phyloP scores from a whole-genome alignment of 2,888 invertebrate species.

The Dermolepida albohirtum region DNA sequence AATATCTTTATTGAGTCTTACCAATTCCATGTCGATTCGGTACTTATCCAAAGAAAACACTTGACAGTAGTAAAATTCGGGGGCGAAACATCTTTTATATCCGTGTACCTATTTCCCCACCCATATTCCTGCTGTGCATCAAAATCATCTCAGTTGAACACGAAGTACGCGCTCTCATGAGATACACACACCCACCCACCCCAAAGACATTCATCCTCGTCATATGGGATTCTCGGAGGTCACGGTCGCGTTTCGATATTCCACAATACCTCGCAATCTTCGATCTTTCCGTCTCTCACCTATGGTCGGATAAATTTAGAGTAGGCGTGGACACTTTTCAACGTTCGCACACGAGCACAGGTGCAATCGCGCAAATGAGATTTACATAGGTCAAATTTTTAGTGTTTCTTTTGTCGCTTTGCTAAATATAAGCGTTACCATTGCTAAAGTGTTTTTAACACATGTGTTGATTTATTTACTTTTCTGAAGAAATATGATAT shows the following conservation, averaged over 20 bases:
- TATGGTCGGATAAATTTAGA: background rate
- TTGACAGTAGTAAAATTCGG: conserved; percentile 42
- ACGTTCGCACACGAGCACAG: background rate
- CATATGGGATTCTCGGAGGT: too few species aligned
- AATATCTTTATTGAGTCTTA: conserved; percentile 34
- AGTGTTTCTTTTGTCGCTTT: background rate
- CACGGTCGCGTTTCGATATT: conserved; percentile 10
- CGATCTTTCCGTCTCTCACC: background rate
- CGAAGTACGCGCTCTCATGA: conserved; percentile 7
- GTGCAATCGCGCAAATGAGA: background rate
- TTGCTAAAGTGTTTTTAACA: too few species aligned
- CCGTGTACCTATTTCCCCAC: conserved; percentile 54
- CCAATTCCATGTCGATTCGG: conserved; percentile 45
- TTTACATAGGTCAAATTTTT: background rate
- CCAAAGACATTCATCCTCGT: too few species aligned
- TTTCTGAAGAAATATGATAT: too few species aligned
- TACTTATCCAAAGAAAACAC: conserved; percentile 36
- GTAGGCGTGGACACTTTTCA: background rate
- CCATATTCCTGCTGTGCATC: conserved; percentile 34
- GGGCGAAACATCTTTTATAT: conserved; percentile 51
- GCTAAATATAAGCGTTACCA: background rate
- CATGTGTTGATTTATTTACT: too few species aligned
- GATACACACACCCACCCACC: too few species aligned
- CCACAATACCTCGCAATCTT: conserved; percentile 17
- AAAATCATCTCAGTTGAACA: conserved; percentile 17